phyloP scores from a whole-genome alignment of 2,113 vertebrate species.

The Crocuta crocuta region DNA sequence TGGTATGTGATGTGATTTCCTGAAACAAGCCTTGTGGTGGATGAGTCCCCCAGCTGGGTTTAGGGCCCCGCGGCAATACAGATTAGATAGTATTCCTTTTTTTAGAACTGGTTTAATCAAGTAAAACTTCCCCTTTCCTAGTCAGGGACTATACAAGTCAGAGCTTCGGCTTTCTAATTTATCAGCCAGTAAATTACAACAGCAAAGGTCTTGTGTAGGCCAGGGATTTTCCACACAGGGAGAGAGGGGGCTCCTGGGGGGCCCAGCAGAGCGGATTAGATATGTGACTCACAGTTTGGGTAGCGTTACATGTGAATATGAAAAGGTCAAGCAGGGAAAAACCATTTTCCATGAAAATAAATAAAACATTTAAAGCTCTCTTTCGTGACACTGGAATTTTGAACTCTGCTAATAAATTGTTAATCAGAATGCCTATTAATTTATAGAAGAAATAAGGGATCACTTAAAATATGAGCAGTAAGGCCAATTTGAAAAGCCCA shows the following conservation, averaged over 20 bases:
- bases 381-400: not conserved
- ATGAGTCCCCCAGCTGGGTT: not conserved
- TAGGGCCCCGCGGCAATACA: slow-evolving; percentile 34
- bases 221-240: not conserved
- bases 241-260: not conserved
- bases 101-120: slow-evolving; percentile 78
- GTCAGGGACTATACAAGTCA: slow-evolving; percentile 54
- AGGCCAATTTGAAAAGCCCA: not conserved
- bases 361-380: not conserved
- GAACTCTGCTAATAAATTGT: not conserved
- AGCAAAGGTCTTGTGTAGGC: not conserved
- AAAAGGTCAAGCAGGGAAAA: slow-evolving; percentile 47
- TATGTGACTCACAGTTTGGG: not conserved
- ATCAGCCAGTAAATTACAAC: slow-evolving; percentile 39
- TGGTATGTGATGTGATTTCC: slow-evolving; percentile 34
- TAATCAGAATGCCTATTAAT: not conserved
- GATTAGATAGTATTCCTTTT: slow-evolving; percentile 74
- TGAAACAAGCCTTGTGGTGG: not conserved
- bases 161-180: slow-evolving; percentile 66
- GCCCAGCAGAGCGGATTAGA: not conserved
- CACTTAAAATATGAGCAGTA: not conserved
- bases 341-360: slow-evolving; percentile 23
- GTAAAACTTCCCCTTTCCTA: slow-evolving; percentile 71
- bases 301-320: slow-evolving; percentile 34
- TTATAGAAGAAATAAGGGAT: not conserved